A percentile compares a stretch with the other conserved stretches of the same genome.
Conservation (phyloP, 2,113 vertebrate genomes). For the Callospermophilus lateralis region DNA sequence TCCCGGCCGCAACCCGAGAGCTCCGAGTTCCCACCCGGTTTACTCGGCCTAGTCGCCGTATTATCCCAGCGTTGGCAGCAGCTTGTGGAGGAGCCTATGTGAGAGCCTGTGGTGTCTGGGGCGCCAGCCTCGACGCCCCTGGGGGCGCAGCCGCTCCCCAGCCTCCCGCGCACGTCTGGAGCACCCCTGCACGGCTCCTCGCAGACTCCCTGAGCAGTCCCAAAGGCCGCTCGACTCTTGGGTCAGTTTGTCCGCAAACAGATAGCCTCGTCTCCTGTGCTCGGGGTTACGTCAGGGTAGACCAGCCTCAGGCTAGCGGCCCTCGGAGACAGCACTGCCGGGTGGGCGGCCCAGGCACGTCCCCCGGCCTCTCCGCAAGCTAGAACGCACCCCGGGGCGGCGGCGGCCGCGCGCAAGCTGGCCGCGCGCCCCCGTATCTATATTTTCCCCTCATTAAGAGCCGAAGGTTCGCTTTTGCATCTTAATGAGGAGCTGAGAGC, state of each 20-base stretch:
- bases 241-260: neutral
- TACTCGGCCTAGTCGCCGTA: neutral
- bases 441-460: conserved; percentile 77
- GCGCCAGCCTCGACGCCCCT: neutral
- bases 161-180: neutral
- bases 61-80: neutral
- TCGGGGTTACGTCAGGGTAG: neutral
- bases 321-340: neutral
- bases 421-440: conserved; percentile 53
- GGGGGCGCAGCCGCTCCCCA: neutral
- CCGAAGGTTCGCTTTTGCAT: conserved; percentile 66
- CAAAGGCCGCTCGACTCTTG: neutral
- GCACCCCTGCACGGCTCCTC: neutral
- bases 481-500: conserved; percentile 75
- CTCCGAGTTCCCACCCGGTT: neutral
- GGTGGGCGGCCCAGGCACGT: neutral
- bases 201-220: neutral
- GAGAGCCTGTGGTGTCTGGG: neutral
- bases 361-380: neutral
- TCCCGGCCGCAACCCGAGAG: neutral
- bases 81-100: neutral
- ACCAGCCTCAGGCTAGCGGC: neutral
- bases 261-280: neutral
- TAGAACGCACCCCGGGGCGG: neutral
- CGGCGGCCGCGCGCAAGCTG: neutral